Conservation (phyloP, 2,113 vertebrate species). For the Eclectus roratus region DNA sequence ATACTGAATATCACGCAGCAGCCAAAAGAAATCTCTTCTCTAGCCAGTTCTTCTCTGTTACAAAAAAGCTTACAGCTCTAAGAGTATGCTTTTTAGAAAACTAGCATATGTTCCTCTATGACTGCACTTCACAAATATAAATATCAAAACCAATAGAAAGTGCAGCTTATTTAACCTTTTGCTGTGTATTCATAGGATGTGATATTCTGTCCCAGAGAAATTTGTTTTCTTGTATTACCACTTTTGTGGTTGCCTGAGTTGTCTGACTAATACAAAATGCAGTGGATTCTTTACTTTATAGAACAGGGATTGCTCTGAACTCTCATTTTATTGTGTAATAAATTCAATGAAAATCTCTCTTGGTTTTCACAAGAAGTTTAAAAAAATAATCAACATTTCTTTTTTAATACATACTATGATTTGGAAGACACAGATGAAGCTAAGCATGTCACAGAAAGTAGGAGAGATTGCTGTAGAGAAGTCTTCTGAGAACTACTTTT, state of each 20-base stretch:
- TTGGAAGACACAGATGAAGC: background rate
- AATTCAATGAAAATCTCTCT: background rate
- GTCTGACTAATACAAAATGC: background rate
- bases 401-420: background rate
- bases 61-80: background rate
- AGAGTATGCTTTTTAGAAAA: background rate
- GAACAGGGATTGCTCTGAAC: background rate
- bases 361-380: background rate
- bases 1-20: fast-evolving
- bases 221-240: background rate
- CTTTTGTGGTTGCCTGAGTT: background rate
- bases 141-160: background rate
- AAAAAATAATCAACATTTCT: background rate
- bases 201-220: background rate
- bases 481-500: background rate
- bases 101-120: background rate
- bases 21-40: background rate
- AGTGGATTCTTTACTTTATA: background rate
- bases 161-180: background rate
- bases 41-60: background rate
- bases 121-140: background rate
- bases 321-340: background rate
- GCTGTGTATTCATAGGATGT: background rate
- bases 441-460: background rate
- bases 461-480: background rate